Evolutionary conservation across 2,888 invertebrate genomes (phyloP).

Genomic region (Tortrix viridana): DNA sequence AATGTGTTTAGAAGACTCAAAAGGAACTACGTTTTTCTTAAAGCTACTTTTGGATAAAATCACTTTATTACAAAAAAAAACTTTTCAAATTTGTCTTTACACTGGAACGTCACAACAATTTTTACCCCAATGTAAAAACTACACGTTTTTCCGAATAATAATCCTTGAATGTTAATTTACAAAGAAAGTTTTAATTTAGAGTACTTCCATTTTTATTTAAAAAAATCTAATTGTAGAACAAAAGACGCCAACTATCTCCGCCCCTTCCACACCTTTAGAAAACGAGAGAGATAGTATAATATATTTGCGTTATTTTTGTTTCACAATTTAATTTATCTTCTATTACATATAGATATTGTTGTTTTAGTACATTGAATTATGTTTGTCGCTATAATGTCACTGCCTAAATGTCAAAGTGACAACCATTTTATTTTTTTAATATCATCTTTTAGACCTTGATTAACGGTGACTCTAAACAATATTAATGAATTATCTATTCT

Average conservation of each 20-base stretch:
- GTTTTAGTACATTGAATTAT: too few relatives aligned
- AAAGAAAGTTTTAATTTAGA: conserved; percentile 7
- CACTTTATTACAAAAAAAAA: conserved; percentile 1
- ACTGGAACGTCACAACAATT: conserved; percentile 27
- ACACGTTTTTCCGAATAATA: not conserved
- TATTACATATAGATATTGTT: too few relatives aligned
- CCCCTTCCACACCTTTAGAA: conserved; percentile 29
- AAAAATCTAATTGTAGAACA: conserved; percentile 4
- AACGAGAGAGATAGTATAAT: not conserved
- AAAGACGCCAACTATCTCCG: conserved; percentile 2
- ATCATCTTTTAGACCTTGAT: too few relatives aligned
- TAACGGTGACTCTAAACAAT: too few relatives aligned
- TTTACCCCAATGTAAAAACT: conserved; percentile 6
- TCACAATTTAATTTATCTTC: too few relatives aligned
- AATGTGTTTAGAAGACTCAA: conserved; percentile 35
- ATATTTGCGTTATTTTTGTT: too few relatives aligned
- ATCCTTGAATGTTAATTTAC: not conserved
- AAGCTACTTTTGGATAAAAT: conserved; percentile 9
- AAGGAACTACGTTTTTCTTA: conserved; percentile 38
- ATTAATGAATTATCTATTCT: too few relatives aligned
- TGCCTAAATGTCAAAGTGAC: too few relatives aligned
- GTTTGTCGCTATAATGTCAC: too few relatives aligned
- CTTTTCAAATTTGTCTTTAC: conserved; percentile 18
- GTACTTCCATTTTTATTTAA: conserved; percentile 10
- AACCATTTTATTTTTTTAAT: too few relatives aligned